Evolutionary conservation across 2,797 vertebrate genomes (phyloP).

Genomic region (Streptopelia turtur): DNA sequence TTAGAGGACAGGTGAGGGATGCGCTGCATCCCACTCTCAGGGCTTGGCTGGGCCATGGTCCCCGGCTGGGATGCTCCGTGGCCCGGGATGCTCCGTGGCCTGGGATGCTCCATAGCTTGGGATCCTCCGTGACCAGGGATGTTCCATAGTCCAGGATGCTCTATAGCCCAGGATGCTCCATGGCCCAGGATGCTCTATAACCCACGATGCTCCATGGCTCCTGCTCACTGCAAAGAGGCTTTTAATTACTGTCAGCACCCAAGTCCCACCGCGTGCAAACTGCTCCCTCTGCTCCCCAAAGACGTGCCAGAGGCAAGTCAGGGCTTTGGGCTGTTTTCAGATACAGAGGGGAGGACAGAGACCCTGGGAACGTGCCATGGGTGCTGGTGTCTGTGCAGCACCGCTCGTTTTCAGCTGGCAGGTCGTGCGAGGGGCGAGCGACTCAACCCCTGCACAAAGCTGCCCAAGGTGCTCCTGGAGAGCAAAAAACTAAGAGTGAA

Average conservation of each 20-base stretch:
- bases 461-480: not conserved
- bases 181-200: rapidly evolving
- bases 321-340: not conserved
- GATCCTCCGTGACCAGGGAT: not conserved
- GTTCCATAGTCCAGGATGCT: not conserved
- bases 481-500: not conserved
- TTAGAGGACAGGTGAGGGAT: not conserved
- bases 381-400: rapidly evolving
- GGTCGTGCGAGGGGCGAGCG: rapidly evolving
- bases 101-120: not conserved
- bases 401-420: not conserved
- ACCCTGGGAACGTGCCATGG: not conserved
- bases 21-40: not conserved
- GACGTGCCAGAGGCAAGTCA: not conserved
- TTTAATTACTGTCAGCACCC: not conserved
- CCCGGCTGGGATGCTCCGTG: not conserved
- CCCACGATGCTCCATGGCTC: not conserved
- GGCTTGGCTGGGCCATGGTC: not conserved
- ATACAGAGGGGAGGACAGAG: not conserved
- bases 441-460: not conserved
- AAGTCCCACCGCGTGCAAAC: not conserved
- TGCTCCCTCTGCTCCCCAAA: not conserved
- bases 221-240: not conserved
- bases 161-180: no score
- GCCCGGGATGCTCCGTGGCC: not conserved